Evolutionary conservation across 1,140 invertebrate genomes (phyloP).

Genomic region (Chymomyza costata): DNA sequence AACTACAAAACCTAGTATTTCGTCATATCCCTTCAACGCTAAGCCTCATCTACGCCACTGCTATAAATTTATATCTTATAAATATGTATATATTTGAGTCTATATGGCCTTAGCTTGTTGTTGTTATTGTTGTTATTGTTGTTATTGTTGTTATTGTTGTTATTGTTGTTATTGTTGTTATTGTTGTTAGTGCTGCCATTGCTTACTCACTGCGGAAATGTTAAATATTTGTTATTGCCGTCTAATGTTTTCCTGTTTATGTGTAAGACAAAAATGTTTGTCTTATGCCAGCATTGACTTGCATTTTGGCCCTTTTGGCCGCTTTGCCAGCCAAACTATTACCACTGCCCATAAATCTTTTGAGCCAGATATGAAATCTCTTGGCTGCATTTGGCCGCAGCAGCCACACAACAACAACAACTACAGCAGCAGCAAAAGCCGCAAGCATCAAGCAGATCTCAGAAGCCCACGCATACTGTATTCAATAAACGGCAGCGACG

Average conservation of each 20-base stretch:
- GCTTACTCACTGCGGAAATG: slow-evolving; percentile 67
- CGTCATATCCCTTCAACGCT: too few relatives aligned
- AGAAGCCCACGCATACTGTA: slow-evolving; percentile 16
- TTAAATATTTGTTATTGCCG: slow-evolving; percentile 73
- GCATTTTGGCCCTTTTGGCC: background rate
- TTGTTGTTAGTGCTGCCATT: slow-evolving; percentile 1
- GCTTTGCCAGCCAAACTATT: slow-evolving; percentile 57
- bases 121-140: background rate
- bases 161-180: slow-evolving; percentile 27
- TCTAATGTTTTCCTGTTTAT: slow-evolving; percentile 59
- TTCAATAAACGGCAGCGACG: slow-evolving; percentile 26
- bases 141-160: slow-evolving; percentile 1
- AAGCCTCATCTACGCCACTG: too few relatives aligned
- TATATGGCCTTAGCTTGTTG: background rate
- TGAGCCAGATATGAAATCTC: slow-evolving; percentile 22
- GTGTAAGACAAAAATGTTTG: slow-evolving; percentile 27
- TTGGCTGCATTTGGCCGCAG: background rate
- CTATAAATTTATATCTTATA: too few relatives aligned
- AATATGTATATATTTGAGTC: too few relatives aligned
- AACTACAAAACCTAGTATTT: too few relatives aligned
- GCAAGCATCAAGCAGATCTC: slow-evolving; percentile 13
- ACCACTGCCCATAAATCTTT: slow-evolving; percentile 55
- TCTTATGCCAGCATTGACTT: background rate
- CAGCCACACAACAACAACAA: background rate
- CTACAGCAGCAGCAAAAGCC: background rate